phyloP scores from a whole-genome alignment of 2,888 invertebrate species.

The Chromoteleia sp. region DNA sequence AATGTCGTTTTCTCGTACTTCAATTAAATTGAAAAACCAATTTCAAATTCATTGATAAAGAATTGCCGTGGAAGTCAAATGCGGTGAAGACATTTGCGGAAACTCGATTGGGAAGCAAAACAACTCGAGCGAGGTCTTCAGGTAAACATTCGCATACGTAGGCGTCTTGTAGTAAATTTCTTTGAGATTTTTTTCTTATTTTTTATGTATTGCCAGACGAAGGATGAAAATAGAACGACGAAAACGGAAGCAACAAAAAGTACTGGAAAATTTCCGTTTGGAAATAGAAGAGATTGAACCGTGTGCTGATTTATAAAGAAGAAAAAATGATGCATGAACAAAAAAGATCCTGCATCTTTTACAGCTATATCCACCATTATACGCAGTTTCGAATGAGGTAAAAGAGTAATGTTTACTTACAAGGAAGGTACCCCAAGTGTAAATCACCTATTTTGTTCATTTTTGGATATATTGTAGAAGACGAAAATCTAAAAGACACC shows the following conservation, averaged over 20 bases:
- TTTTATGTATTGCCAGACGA: conserved; percentile 23
- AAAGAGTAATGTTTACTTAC: no score
- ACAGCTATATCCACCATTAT: conserved; percentile 25
- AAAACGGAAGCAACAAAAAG: conserved; percentile 57
- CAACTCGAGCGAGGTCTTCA: conserved; percentile 33
- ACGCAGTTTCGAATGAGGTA: conserved; percentile 1
- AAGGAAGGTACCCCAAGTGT: no score
- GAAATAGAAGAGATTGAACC: conserved; percentile 62
- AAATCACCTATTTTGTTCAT: no score
- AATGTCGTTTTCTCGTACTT: conserved; percentile 22
- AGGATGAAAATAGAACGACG: conserved; percentile 27
- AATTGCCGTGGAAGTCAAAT: conserved; percentile 46
- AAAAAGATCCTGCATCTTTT: conserved; percentile 47
- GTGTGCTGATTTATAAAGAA: conserved; percentile 59
- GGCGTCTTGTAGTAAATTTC: conserved; percentile 53
- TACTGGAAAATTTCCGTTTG: conserved; percentile 57
- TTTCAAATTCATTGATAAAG: conserved; percentile 51
- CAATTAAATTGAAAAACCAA: conserved; percentile 53
- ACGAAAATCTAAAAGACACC: no score
- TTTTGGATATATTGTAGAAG: no score
- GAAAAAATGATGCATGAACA: conserved; percentile 37
- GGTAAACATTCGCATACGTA: conserved; percentile 59
- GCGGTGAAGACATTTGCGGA: conserved; percentile 55
- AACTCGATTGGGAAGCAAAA: conserved; percentile 61
- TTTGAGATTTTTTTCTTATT: conserved; percentile 44